Percentiles rank a stretch among this genome's conserved stretches.
Conservation (phyloP, 2,797 vertebrate species). For the Scolopax bukidnonensis region DNA sequence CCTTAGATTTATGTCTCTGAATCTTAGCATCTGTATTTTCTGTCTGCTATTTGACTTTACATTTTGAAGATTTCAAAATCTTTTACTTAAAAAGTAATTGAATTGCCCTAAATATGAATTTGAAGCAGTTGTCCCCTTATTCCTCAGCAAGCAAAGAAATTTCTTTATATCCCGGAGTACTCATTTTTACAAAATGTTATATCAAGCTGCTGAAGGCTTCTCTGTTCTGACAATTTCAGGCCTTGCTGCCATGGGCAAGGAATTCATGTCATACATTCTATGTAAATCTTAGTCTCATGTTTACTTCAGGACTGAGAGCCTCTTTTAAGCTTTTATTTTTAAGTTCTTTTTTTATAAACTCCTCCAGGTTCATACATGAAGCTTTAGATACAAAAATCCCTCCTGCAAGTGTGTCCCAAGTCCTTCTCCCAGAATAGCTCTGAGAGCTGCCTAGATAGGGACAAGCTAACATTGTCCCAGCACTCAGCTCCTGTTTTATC, state of each 20-base stretch:
- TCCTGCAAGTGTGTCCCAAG: neutral
- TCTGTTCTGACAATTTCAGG: neutral
- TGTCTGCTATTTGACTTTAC: neutral
- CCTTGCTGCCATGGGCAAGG: neutral
- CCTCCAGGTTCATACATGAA: neutral
- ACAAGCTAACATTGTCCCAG: neutral
- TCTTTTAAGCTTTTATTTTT: neutral
- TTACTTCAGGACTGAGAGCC: neutral
- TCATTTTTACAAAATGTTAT: neutral
- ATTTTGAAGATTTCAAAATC: neutral
- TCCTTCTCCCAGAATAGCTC: neutral
- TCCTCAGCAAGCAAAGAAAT: neutral
- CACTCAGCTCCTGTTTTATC: neutral
- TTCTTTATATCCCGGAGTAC: neutral
- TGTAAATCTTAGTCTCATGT: neutral
- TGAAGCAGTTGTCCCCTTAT: neutral
- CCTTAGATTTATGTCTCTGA: neutral
- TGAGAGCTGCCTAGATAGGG: neutral
- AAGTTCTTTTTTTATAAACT: neutral
- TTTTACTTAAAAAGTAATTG: neutral
- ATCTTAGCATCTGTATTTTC: neutral
- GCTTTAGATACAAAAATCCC: neutral
- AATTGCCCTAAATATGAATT: neutral
- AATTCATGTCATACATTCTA: neutral
- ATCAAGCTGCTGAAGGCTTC: neutral